phyloP scores from a whole-genome alignment of 2,888 invertebrate genomes.

The Pegoplata infirma region DNA sequence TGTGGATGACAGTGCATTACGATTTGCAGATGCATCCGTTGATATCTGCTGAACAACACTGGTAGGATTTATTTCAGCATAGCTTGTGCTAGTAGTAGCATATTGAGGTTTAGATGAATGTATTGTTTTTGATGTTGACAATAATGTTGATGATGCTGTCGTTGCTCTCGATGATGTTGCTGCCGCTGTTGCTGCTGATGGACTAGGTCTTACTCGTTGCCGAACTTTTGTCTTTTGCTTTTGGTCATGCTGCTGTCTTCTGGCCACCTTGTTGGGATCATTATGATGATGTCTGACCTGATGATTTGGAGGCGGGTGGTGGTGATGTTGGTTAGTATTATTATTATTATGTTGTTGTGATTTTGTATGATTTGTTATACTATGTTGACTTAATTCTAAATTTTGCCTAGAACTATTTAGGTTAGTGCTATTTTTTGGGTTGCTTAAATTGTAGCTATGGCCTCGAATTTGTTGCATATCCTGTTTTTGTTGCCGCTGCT shows the following conservation, averaged over 20 bases:
- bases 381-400: slow-evolving; percentile 62
- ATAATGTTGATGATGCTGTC: slow-evolving; percentile 45
- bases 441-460: slow-evolving; percentile 70
- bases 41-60: slow-evolving; percentile 52
- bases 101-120: slow-evolving; percentile 39
- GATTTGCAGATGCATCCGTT: slow-evolving; percentile 59
- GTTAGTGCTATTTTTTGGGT: slow-evolving; percentile 62
- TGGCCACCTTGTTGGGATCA: slow-evolving; percentile 72
- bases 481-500: slow-evolving; percentile 62
- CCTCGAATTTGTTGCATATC: slow-evolving; percentile 61
- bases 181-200: slow-evolving; percentile 65
- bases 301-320: slow-evolving; percentile 71
- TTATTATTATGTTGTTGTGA: slow-evolving; percentile 62
- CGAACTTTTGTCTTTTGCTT: slow-evolving; percentile 71
- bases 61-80: slow-evolving; percentile 56
- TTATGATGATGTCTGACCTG: slow-evolving; percentile 77
- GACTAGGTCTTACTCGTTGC: slow-evolving; percentile 65
- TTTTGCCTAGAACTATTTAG: slow-evolving; percentile 63
- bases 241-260: slow-evolving; percentile 73
- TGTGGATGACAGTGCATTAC: slow-evolving; percentile 62
- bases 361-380: slow-evolving; percentile 65
- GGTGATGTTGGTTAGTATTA: slow-evolving; percentile 63
- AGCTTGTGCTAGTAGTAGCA: background rate
- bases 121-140: slow-evolving; percentile 22
- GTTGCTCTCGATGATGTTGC: slow-evolving; percentile 49